Percentiles rank a stretch among this genome's conserved stretches.
Evolutionary conservation across 2,888 invertebrate genomes (phyloP).

Genomic region (Conchocele bisecta): DNA sequence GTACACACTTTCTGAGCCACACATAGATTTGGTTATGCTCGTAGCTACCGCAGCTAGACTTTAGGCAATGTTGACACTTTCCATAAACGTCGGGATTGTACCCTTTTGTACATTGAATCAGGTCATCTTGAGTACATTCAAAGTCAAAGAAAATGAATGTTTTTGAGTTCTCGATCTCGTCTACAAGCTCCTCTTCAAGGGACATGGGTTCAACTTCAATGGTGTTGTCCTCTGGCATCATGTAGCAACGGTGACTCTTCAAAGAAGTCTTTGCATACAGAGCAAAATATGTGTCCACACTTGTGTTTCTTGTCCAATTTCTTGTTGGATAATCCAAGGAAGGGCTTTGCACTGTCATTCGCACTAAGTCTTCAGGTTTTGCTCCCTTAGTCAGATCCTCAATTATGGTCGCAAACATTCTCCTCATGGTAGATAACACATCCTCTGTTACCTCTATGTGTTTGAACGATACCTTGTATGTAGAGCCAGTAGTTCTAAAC

Average conservation of each 20-base stretch:
- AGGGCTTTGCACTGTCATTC: slow-evolving; percentile 22
- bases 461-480: not conserved
- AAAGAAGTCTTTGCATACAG: not conserved
- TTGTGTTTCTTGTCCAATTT: not conserved
- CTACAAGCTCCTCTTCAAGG: slow-evolving; percentile 10
- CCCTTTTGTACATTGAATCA: slow-evolving; percentile 15
- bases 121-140: slow-evolving; percentile 21
- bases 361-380: slow-evolving; percentile 9
- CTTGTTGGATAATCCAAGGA: slow-evolving; percentile 18
- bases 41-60: slow-evolving; percentile 20
- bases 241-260: not conserved
- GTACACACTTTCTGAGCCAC: slow-evolving; percentile 31
- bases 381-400: not conserved
- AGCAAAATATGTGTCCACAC: not conserved
- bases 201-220: not conserved
- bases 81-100: not conserved
- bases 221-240: not conserved
- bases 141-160: slow-evolving; percentile 32
- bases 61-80: slow-evolving; percentile 30
- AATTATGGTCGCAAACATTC: not conserved
- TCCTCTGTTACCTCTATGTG: not conserved
- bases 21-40: slow-evolving; percentile 33
- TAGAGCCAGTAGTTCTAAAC: not conserved
- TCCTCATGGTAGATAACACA: not conserved
- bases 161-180: slow-evolving; percentile 6